These are phyloP conservation scores for Brachymystax lenok DNA, from an alignment of 2,797 vertebrate species.

Conservation along the genomic window DNA sequence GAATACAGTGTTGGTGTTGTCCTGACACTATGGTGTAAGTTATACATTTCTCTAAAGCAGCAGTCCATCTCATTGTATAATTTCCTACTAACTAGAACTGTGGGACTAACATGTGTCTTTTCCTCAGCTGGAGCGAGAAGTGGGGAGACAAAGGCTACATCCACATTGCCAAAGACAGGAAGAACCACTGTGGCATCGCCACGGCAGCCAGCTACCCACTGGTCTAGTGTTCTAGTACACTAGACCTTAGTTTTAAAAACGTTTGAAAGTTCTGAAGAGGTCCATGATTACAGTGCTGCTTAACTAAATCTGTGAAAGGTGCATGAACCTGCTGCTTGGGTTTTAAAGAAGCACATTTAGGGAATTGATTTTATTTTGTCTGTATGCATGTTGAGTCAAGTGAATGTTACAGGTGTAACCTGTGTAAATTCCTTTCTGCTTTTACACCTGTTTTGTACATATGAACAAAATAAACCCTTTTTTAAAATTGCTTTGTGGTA, in stretches of 20 bases:
- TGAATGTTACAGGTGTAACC: too few relatives aligned
- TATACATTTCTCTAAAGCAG: not conserved
- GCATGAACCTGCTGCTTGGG: not conserved
- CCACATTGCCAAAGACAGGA: conserved; percentile 86
- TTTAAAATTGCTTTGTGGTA: too few relatives aligned
- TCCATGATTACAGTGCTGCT: conserved; percentile 6
- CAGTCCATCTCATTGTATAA: not conserved
- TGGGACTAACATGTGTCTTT: not conserved
- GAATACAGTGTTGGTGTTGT: not conserved
- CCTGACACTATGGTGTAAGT: not conserved
- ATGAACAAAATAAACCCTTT: too few relatives aligned
- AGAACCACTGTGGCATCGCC: conserved; percentile 94
- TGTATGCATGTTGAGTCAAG: too few relatives aligned
- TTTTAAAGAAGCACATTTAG: not conserved
- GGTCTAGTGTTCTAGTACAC: conserved; percentile 64
- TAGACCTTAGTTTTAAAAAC: not conserved
- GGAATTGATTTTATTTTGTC: conserved; percentile 6
- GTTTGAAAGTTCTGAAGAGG: not conserved
- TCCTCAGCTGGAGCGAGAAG: conserved; percentile 85
- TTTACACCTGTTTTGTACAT: too few relatives aligned
- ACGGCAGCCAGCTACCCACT: conserved; percentile 91
- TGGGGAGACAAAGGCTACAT: conserved; percentile 91
- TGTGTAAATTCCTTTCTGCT: too few relatives aligned
- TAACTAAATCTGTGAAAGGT: conserved; percentile 2
- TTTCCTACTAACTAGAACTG: not conserved